Evolutionary conservation across 2,888 invertebrate genomes (phyloP), one percentile per base, ranked within the genome.

Genomic region (Drosophila meridiana): DNA sequence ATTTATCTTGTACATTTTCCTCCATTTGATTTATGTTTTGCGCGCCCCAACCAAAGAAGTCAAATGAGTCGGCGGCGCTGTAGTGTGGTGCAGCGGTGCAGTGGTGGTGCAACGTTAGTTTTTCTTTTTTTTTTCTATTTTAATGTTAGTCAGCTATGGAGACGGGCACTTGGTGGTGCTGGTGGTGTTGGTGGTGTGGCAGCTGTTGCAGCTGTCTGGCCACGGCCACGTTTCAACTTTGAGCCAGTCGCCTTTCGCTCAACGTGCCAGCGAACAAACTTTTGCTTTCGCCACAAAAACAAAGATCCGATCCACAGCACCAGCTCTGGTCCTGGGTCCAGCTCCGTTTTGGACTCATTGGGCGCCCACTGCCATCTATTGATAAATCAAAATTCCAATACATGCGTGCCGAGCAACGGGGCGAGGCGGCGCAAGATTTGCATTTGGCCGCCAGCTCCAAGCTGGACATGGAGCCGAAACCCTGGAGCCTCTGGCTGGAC

Each of bases 1-100:
- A 89, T 90, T 92, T 92, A 92, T 92, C 91, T 91, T 87, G 83
- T 91, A 90, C 87, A 90, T 90, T 91, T 87, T 90, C 81, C 81
- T 63, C 66, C 85, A 85, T 90, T 90, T 90, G 90, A 90, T 90
- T 90, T 90, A 90, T 90, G 91, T 80, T 82, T 82, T 71, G 76
- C 62, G 63, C 66, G 80, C 76, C 65, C 61, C 72, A 75, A 43
- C 69, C 66, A 20, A 56, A 72, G 69, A 67, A 80, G 68, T 70
- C 76, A 80, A 79, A 79, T 80, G 74, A 77, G 76, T 69, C 64
- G 70, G 58, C 69, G 57, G 58, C 14, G 28, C 43, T 30, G 32
- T 1, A 11, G 4, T 8, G 53, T 20, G 48, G 14, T 28, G 57
- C n/a, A 14, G 45, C 13, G 52, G n/a, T 36, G 13, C 14, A 13